Evolutionary conservation across 2,797 vertebrate genomes (phyloP), one percentile per base, ranked within the genome.

Genomic region (Champsocephalus esox): DNA sequence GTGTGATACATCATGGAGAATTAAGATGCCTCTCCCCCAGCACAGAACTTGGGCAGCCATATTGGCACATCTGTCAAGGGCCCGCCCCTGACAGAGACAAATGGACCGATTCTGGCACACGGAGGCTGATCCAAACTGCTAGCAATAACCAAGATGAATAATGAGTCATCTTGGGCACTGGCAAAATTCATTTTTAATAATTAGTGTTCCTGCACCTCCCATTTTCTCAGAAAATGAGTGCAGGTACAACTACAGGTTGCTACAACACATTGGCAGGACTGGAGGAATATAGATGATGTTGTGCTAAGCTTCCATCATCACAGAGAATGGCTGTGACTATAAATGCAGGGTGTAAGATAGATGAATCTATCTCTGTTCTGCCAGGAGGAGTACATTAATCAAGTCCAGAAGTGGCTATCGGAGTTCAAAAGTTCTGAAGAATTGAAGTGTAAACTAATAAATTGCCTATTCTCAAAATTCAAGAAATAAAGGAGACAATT

Each of bases 1-100:
- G 92, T 85, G 79, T 89, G 91, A 96, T 95, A 93, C 92, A 95
- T 96, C 95, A 95, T 81, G 77, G 88, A 89, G 89, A 94, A 95
- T 95, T 95, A 95, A 93, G 92, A 94, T 91, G 90, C 88, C 85
- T 91, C 87, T 92, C 88, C 90, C 86, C 91, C 68, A 92, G 88
- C 89, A 84, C 88, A 85, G 80, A 92, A 93, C 82, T 90, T 91
- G 88, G 83, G 89, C 81, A 87, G 91, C 88, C 93, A 92, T 94
- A 94, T 94, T 95, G 95, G 93, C 92, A 94, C 92, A 94, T 95
- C 94, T 93, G 92, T 95, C 95, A 94, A 89, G 83, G 81, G 90
- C 86, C 91, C 85, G 87, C 93, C 91, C 89, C 79, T 92, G 94
- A 95, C 93, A 93, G 90, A 92, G 94, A 94, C 89, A 93, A 93